Conservation (phyloP, 2,888 invertebrate species). For the Rotaria sp. region DNA sequence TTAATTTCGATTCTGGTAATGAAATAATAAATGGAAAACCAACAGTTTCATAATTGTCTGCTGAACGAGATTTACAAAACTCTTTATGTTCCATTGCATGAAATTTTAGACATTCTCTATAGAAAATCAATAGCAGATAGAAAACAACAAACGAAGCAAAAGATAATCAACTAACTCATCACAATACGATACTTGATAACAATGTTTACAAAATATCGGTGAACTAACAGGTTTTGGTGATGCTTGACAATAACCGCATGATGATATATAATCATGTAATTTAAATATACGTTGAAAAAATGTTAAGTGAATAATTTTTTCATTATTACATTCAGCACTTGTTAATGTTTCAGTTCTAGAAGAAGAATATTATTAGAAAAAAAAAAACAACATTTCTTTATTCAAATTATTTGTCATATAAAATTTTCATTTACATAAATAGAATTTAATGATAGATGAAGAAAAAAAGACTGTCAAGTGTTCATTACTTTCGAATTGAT, state of each 20-base stretch:
- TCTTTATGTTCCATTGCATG: slow-evolving; percentile 48
- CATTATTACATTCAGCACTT: slow-evolving; percentile 19
- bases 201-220: slow-evolving; percentile 56
- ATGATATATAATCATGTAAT: slow-evolving; percentile 3
- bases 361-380: too few relatives aligned
- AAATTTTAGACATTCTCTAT: neutral
- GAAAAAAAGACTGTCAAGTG: too few relatives aligned
- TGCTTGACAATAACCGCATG: slow-evolving; percentile 54
- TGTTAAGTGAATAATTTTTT: neutral
- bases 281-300: slow-evolving; percentile 8
- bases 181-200: slow-evolving; percentile 58
- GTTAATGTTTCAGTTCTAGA: slow-evolving; percentile 1
- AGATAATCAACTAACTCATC: slow-evolving; percentile 51
- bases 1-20: slow-evolving; percentile 51
- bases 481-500: too few relatives aligned
- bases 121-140: neutral
- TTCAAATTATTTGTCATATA: too few relatives aligned
- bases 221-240: slow-evolving; percentile 47
- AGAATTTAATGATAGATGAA: too few relatives aligned
- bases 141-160: neutral
- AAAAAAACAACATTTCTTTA: too few relatives aligned
- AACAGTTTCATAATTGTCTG: neutral
- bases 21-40: slow-evolving; percentile 58
- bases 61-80: neutral
- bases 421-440: too few relatives aligned